Evolutionary conservation across 1,140 invertebrate species (phyloP).

Genomic region (Drosophila lacertosa): DNA sequence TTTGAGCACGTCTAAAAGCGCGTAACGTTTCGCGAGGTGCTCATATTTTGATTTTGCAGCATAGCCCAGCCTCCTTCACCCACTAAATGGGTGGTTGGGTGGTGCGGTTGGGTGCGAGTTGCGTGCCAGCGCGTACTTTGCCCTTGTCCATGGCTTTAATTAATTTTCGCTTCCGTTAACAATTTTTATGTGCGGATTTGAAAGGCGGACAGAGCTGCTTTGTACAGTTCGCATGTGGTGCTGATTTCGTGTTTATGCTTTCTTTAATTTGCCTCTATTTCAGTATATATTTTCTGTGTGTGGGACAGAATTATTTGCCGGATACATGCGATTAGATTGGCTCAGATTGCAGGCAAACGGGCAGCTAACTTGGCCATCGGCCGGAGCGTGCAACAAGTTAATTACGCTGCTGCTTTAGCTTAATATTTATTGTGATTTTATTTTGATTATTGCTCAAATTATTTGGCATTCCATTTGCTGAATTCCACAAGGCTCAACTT

Average conservation of each 20-base stretch:
- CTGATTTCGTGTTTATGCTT: conserved; percentile 78
- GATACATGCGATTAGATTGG: conserved; percentile 83
- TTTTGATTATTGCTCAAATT: conserved; percentile 53
- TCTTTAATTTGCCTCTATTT: conserved; percentile 72
- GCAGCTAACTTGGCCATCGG: conserved; percentile 1
- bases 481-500: conserved; percentile 21
- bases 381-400: conserved; percentile 79
- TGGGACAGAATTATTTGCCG: conserved; percentile 74
- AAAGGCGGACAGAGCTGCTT: conserved; percentile 27
- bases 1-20: conserved; percentile 83
- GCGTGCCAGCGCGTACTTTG: conserved; percentile 77
- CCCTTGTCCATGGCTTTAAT: conserved; percentile 75
- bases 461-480: conserved; percentile 24
- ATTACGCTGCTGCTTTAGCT: conserved; percentile 55
- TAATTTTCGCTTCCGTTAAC: conserved; percentile 82
- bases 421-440: conserved; percentile 46
- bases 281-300: not conserved
- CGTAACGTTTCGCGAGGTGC: conserved; percentile 64
- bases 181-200: conserved; percentile 75
- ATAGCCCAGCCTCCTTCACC: not conserved
- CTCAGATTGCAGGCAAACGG: conserved; percentile 46
- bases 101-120: conserved; percentile 21
- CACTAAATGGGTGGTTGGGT: not conserved
- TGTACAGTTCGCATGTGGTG: conserved; percentile 62
- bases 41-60: conserved; percentile 63